phyloP scores from a whole-genome alignment of 2,888 invertebrate genomes.

The Drosophila cognata region DNA sequence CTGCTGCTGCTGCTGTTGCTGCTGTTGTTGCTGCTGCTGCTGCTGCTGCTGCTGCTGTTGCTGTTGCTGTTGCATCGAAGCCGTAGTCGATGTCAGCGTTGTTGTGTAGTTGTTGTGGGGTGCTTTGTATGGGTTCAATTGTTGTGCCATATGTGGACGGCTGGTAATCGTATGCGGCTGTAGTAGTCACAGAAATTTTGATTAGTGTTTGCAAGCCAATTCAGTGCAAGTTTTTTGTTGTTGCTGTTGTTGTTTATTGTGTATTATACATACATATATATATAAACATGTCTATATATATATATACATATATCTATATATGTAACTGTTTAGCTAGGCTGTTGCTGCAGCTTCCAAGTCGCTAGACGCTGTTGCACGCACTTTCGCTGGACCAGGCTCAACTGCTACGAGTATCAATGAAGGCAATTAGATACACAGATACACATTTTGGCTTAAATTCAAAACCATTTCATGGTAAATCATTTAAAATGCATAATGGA shows the following conservation, averaged over 20 bases:
- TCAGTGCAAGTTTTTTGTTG: constrained; percentile 22
- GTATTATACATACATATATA: constrained; percentile 2
- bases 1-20: constrained; percentile 32
- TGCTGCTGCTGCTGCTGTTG: constrained; percentile 32
- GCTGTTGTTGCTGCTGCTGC: constrained; percentile 42
- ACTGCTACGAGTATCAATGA: constrained; percentile 23
- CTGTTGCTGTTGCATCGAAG: constrained; percentile 51
- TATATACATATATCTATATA: background rate
- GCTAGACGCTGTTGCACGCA: constrained; percentile 7
- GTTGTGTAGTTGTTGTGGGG: constrained; percentile 73
- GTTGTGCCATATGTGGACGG: constrained; percentile 83
- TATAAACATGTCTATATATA: constrained; percentile 1
- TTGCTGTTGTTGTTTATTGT: constrained; percentile 3
- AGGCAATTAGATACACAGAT: constrained; percentile 20
- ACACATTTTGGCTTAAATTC: background rate
- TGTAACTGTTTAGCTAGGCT: constrained; percentile 13
- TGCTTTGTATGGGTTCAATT: constrained; percentile 76
- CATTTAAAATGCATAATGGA: background rate
- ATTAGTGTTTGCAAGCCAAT: constrained; percentile 72
- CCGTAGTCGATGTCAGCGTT: constrained; percentile 71
- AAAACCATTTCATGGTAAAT: background rate
- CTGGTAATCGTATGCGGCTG: constrained; percentile 85
- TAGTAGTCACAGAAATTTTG: constrained; percentile 70
- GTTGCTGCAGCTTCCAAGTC: constrained; percentile 5
- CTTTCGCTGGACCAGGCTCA: constrained; percentile 11